phyloP scores from a whole-genome alignment of 1,140 invertebrate genomes.

The Riptortus pedestris region DNA sequence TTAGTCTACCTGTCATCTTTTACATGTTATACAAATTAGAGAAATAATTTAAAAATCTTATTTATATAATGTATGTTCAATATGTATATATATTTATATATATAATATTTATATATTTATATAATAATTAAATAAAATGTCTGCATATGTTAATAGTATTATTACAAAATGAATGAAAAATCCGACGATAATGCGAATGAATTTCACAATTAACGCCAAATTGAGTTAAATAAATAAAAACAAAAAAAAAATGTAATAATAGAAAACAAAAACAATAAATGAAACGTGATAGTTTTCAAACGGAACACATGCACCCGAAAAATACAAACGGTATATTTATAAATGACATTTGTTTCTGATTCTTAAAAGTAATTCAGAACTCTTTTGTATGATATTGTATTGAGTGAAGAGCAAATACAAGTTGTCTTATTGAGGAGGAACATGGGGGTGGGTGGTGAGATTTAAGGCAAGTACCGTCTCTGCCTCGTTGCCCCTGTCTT shows the following conservation, averaged over 20 bases:
- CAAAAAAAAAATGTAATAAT: no score
- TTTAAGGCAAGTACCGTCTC: conserved; percentile 10
- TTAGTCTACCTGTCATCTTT: background rate
- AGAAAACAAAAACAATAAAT: background rate
- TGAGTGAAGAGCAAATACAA: conserved; percentile 7
- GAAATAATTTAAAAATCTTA: conserved; percentile 21
- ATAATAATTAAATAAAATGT: conserved; percentile 20
- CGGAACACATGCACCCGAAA: background rate
- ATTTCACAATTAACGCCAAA: background rate
- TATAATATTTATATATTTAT: conserved; percentile 23
- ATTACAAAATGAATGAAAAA: conserved; percentile 1
- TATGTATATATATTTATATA: conserved; percentile 24
- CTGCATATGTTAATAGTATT: conserved; percentile 17
- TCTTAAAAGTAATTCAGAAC: background rate
- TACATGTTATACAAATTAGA: conserved; percentile 15
- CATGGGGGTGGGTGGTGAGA: conserved; percentile 5
- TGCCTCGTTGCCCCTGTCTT: no score
- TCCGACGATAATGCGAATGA: background rate
- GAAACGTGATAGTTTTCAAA: background rate
- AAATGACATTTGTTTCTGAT: background rate
- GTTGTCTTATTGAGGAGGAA: conserved; percentile 10
- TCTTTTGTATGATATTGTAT: conserved; percentile 1
- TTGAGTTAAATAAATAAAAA: background rate
- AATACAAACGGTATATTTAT: background rate
- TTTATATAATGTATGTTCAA: conserved; percentile 25